Evolutionary conservation across 2,888 invertebrate species (phyloP), one percentile per base, ranked within the genome.

Genomic region (Syritta pipiens): DNA sequence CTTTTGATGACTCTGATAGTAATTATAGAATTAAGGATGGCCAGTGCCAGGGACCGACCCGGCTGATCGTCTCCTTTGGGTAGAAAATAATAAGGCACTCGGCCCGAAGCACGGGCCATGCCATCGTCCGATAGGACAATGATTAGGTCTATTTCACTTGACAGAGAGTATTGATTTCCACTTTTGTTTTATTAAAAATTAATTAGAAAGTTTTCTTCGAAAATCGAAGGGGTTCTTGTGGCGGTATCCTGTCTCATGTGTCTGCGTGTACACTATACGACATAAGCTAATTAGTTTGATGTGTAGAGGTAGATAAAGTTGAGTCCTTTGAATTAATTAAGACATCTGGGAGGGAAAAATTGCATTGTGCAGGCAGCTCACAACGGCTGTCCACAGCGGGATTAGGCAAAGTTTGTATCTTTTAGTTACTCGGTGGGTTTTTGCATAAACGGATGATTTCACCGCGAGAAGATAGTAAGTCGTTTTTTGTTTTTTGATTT

Each of bases 381-480:
- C n/a, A n/a, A 26, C 14, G 7, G 35, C 22, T 24, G 24, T 22
- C 32, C 20, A 20, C 40, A 53, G 7, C 12, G 19, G 59, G 51
- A 63, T 57, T 49, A 48, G 24, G 51, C 49, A 51, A 48, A 24
- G 5, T 59, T 44, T 35, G 60, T 14, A 17, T 26, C 24, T 22
- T 42, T 79, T 51, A 79, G 79, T 79, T 62, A 37, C 62, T 57
- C 57, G 49, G 55, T 60, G 28, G 37, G 57, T 57, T 68, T 57
- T 68, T 79, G 72, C 62, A 74, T 42, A 68, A 62, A 44, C 79
- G 72, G 79, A 79, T 79, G 79, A 74, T 62, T 79, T 42, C 55
- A 26, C 37, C 62, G n/a, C 20, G 62, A 35, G 62, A 51, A 49
- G 62, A 49, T 2, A 55, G 79, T 65, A 67, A 67, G 72, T 71